A percentile compares a stretch with the other conserved stretches of the same genome.
phyloP scores from a whole-genome alignment of 2,888 invertebrate species.

The Melanophora roralis region DNA sequence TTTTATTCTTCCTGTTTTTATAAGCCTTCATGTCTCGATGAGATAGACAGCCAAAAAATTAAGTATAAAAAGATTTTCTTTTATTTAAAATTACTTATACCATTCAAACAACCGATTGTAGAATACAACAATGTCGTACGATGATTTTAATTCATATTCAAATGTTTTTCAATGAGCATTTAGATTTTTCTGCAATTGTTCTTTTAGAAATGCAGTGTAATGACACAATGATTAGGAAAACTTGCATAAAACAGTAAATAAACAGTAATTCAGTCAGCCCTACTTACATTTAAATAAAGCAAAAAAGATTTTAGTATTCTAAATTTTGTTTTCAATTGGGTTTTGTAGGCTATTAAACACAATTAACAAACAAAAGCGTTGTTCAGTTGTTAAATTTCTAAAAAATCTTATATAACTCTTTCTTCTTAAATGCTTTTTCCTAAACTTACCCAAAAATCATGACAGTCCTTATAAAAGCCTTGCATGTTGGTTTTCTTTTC shows the following conservation, averaged over 20 bases:
- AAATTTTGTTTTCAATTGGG: slow-evolving; percentile 29
- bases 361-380: slow-evolving; percentile 37
- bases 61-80: too few relatives aligned
- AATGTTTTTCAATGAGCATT: slow-evolving; percentile 39
- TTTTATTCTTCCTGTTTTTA: too few relatives aligned
- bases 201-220: slow-evolving; percentile 47
- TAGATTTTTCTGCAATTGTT: slow-evolving; percentile 34
- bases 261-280: slow-evolving; percentile 17
- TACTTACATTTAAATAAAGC: slow-evolving; percentile 27
- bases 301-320: slow-evolving; percentile 23
- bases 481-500: too few relatives aligned
- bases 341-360: slow-evolving; percentile 42
- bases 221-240: slow-evolving; percentile 58
- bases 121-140: slow-evolving; percentile 15
- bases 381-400: neutral
- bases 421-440: too few relatives aligned
- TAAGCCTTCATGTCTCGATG: too few relatives aligned
- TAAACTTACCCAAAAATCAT: too few relatives aligned
- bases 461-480: too few relatives aligned
- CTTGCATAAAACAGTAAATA: slow-evolving; percentile 45
- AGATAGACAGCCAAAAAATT: too few relatives aligned
- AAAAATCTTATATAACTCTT: too few relatives aligned
- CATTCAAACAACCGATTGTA: neutral
- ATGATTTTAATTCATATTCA: slow-evolving; percentile 36
- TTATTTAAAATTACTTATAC: too few relatives aligned